phyloP scores from a whole-genome alignment of 2,113 vertebrate genomes.

The Ophthalmolycus amberensis region DNA sequence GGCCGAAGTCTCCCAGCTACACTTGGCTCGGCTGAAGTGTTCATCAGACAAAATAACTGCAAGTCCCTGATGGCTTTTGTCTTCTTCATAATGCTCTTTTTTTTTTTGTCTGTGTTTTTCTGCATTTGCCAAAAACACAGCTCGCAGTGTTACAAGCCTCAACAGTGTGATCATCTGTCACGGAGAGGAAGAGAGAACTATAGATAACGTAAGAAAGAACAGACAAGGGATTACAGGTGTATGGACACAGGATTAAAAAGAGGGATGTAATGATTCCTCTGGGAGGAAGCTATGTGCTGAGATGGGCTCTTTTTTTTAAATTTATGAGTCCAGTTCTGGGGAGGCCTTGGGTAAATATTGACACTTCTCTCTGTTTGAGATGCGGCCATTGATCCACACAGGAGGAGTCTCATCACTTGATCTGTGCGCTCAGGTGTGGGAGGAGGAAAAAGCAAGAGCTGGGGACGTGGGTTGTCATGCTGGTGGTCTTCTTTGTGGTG shows the following conservation, averaged over 20 bases:
- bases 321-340: constrained; percentile 78
- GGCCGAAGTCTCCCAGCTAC: constrained; percentile 58
- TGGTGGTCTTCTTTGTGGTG: constrained; percentile 70
- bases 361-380: constrained; percentile 72
- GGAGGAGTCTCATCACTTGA: constrained; percentile 77
- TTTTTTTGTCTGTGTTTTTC: not conserved
- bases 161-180: constrained; percentile 68
- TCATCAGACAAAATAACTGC: constrained; percentile 66
- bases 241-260: constrained; percentile 75
- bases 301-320: constrained; percentile 78
- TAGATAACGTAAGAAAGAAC: constrained; percentile 58
- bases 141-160: constrained; percentile 48
- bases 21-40: constrained; percentile 62
- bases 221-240: constrained; percentile 75
- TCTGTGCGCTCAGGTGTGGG: constrained; percentile 82
- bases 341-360: constrained; percentile 84
- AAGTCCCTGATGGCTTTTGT: constrained; percentile 50
- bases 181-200: constrained; percentile 37
- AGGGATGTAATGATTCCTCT: constrained; percentile 78
- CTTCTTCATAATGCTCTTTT: constrained; percentile 43
- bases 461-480: constrained; percentile 40
- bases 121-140: constrained; percentile 39
- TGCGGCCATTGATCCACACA: constrained; percentile 72
- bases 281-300: constrained; percentile 80
- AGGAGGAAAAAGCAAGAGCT: constrained; percentile 71